These are phyloP conservation scores for Salarias fasciatus DNA, from an alignment of 2,797 vertebrate genomes.

Conservation along the genomic window DNA sequence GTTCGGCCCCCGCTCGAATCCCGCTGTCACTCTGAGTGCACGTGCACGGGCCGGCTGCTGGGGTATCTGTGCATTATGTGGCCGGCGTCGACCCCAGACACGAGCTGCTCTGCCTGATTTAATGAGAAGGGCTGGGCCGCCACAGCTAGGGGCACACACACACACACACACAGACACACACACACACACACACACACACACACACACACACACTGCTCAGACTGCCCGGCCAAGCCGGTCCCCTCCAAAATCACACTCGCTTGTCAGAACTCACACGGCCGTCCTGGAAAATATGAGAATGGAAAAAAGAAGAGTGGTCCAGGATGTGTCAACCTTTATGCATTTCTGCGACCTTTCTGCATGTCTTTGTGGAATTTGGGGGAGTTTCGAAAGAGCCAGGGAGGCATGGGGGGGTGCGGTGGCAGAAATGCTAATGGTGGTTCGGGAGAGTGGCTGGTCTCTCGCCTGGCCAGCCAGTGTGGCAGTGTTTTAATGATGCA, in stretches of 20 bases:
- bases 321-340: constrained; percentile 30
- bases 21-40: constrained; percentile 62
- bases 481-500: constrained; percentile 86
- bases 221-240: constrained; percentile 43
- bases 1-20: too few relatives aligned
- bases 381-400: constrained; percentile 42
- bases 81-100: constrained; percentile 62
- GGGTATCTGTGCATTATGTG: constrained; percentile 43
- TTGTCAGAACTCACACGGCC: constrained; percentile 61
- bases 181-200: constrained; percentile 19
- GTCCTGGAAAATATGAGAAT: constrained; percentile 49
- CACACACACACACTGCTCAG: constrained; percentile 10
- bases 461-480: constrained; percentile 70
- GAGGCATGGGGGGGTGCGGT: too few relatives aligned
- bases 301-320: constrained; percentile 10
- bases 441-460: constrained; percentile 71
- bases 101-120: constrained; percentile 75
- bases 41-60: constrained; percentile 9
- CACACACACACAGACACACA: constrained; percentile 16
- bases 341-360: constrained; percentile 47
- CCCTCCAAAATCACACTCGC: constrained; percentile 58
- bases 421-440: constrained; percentile 65
- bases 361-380: constrained; percentile 69
- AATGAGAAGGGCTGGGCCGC: constrained; percentile 72
- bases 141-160: constrained; percentile 1